Percentiles rank a stretch among this genome's conserved stretches.
phyloP scores from a whole-genome alignment of 2,888 invertebrate species.

The Lysandra coridon region DNA sequence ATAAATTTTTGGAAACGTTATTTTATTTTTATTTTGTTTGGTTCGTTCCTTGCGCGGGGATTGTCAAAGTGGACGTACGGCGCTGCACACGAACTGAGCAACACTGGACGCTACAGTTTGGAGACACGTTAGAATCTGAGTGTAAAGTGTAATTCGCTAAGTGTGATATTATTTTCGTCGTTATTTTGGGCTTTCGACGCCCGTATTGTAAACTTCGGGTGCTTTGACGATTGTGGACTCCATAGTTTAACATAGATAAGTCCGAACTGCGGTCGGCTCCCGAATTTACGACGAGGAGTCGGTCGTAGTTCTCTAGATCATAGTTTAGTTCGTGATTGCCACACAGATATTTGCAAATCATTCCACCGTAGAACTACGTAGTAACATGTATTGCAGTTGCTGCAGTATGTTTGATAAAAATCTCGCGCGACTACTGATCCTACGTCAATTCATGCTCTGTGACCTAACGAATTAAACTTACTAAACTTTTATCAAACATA shows the following conservation, averaged over 20 bases:
- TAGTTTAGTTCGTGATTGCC: constrained; percentile 68
- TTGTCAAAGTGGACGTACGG: constrained; percentile 76
- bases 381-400: constrained; percentile 53
- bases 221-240: constrained; percentile 80
- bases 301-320: constrained; percentile 66
- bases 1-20: constrained; percentile 55
- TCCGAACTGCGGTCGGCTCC: constrained; percentile 42
- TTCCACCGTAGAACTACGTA: constrained; percentile 51
- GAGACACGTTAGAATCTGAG: constrained; percentile 60
- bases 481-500: constrained; percentile 64
- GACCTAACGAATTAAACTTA: not conserved
- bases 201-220: constrained; percentile 78
- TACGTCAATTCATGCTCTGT: not conserved
- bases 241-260: constrained; percentile 73
- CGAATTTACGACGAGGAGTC: constrained; percentile 48
- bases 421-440: not conserved
- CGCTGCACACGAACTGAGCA: constrained; percentile 69
- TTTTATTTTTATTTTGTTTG: constrained; percentile 56
- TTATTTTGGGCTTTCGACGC: constrained; percentile 76
- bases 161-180: constrained; percentile 78
- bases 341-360: constrained; percentile 63
- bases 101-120: constrained; percentile 61
- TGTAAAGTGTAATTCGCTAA: constrained; percentile 73
- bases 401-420: constrained; percentile 72
- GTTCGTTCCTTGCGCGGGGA: constrained; percentile 63